A percentile compares a stretch with the other conserved stretches of the same genome.
Conservation (phyloP, 2,888 invertebrate genomes). For the Priocnemis perturbator region DNA sequence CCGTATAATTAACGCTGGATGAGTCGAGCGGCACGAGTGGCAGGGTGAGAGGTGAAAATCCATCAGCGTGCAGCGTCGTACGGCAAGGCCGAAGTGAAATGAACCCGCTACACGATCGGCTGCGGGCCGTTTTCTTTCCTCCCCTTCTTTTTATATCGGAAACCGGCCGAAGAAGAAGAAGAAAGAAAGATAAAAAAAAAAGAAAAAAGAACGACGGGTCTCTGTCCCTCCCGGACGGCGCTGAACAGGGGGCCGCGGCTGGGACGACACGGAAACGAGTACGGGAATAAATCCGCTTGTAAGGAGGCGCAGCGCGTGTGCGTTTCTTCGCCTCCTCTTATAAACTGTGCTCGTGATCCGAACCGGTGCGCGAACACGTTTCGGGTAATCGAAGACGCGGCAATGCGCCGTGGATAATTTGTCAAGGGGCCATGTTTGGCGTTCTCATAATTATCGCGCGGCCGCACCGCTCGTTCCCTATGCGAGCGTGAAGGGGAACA, state of each 20-base stretch:
- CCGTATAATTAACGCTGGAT: constrained; percentile 58
- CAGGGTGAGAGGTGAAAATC: constrained; percentile 61
- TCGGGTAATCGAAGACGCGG: too few species aligned
- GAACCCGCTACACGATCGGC: constrained; percentile 54
- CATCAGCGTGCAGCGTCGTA: constrained; percentile 58
- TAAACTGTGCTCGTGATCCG: too few species aligned
- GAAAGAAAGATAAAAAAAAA: too few species aligned
- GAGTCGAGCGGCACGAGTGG: constrained; percentile 47
- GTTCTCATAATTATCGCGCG: too few species aligned
- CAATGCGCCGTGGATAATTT: too few species aligned
- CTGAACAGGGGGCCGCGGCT: not conserved
- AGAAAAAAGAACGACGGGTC: constrained; percentile 5
- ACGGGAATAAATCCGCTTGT: constrained; percentile 34
- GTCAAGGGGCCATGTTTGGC: too few species aligned
- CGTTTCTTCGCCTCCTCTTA: constrained; percentile 8
- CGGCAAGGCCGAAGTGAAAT: constrained; percentile 52
- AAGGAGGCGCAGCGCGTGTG: constrained; percentile 43
- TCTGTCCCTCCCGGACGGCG: constrained; percentile 17
- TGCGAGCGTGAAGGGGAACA: too few species aligned
- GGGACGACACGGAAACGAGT: constrained; percentile 33
- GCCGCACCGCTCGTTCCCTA: too few species aligned
- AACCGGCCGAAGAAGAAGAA: constrained; percentile 7
- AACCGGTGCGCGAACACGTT: too few species aligned
- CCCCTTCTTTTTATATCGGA: not conserved
- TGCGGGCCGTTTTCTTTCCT: constrained; percentile 20